phyloP scores from a whole-genome alignment of 2,888 invertebrate species.

The Ypsolopha scabrella region DNA sequence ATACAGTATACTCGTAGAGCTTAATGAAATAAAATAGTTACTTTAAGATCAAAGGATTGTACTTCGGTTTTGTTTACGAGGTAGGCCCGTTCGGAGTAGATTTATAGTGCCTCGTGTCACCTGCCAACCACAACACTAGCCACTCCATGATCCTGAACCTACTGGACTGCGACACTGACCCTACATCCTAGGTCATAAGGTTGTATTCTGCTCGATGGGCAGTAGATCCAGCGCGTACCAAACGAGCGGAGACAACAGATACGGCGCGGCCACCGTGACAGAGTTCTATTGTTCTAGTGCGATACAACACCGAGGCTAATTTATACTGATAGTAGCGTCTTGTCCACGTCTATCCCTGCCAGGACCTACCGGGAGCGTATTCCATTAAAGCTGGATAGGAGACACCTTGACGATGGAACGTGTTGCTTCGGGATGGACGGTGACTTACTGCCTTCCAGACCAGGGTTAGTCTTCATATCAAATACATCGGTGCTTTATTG shows the following conservation, averaged over 20 bases:
- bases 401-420: not conserved
- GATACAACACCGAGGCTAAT: slow-evolving; percentile 51
- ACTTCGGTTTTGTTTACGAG: slow-evolving; percentile 39
- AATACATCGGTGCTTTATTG: no score
- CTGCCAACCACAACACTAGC: slow-evolving; percentile 54
- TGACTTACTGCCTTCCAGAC: not conserved
- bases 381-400: slow-evolving; percentile 5
- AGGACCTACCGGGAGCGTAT: slow-evolving; percentile 14
- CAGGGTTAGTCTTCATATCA: no score
- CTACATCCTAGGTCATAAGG: slow-evolving; percentile 22
- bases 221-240: slow-evolving; percentile 17
- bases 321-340: slow-evolving; percentile 55
- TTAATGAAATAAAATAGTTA: no score
- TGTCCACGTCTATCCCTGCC: slow-evolving; percentile 31
- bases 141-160: slow-evolving; percentile 26
- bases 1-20: no score
- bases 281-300: slow-evolving; percentile 48
- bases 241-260: slow-evolving; percentile 6
- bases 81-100: slow-evolving; percentile 33
- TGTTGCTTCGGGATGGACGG: not conserved
- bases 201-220: slow-evolving; percentile 10
- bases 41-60: slow-evolving; percentile 39
- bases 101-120: slow-evolving; percentile 56
- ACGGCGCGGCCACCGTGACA: slow-evolving; percentile 45
- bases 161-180: slow-evolving; percentile 17